Conservation (phyloP, 2,797 vertebrate species). For the Melanogrammus aeglefinus region DNA sequence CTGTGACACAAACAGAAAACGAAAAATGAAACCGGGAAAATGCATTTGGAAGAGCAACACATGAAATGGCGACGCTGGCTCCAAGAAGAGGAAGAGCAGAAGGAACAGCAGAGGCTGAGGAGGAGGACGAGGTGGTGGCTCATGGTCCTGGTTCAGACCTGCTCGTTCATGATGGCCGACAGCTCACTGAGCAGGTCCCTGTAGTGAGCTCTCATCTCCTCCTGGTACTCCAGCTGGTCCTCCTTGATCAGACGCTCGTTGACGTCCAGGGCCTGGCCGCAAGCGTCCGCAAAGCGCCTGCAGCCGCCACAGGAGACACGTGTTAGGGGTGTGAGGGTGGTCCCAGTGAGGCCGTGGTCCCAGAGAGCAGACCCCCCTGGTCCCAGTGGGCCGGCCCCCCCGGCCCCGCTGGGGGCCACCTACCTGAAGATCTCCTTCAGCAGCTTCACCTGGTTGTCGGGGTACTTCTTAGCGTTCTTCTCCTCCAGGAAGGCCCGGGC, state of each 20-base stretch:
- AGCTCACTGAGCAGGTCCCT: slow-evolving; percentile 93
- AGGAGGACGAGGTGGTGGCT: background rate
- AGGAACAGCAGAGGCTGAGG: background rate
- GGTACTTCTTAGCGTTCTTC: slow-evolving; percentile 96
- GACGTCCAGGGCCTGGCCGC: slow-evolving; percentile 92
- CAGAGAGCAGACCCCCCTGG: too few species aligned
- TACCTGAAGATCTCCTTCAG: slow-evolving; percentile 99
- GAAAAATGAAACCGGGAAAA: slow-evolving; percentile 20
- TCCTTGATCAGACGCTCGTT: slow-evolving; percentile 97
- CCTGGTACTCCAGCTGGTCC: slow-evolving; percentile 97
- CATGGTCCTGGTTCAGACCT: slow-evolving; percentile 71
- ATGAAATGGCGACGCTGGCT: background rate
- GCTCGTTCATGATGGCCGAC: slow-evolving; percentile 92
- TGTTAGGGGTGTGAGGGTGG: too few species aligned
- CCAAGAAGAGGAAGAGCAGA: background rate
- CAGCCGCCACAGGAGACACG: background rate
- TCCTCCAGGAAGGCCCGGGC: slow-evolving; percentile 96
- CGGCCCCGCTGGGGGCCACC: background rate
- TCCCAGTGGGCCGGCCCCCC: too few species aligned
- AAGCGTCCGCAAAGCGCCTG: slow-evolving; percentile 95
- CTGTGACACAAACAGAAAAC: slow-evolving; percentile 35
- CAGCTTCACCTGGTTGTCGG: slow-evolving; percentile 97
- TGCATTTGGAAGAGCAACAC: background rate
- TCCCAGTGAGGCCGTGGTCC: too few species aligned
- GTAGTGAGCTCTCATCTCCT: slow-evolving; percentile 96